Conservation (phyloP, 2,888 invertebrate species). For the Amblyjoppa fuscipennis region DNA sequence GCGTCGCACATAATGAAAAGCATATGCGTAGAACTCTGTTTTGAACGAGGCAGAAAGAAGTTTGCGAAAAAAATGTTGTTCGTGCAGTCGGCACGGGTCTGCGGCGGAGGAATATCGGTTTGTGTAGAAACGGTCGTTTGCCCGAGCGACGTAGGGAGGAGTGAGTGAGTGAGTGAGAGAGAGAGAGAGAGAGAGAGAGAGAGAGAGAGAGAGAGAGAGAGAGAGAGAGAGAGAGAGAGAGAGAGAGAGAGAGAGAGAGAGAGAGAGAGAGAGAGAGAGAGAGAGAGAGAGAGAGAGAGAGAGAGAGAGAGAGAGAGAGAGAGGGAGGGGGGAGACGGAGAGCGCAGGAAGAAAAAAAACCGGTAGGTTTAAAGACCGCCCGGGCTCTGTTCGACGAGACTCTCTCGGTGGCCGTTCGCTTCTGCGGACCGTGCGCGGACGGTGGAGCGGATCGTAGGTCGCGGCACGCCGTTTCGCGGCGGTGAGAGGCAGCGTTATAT, state of each 20-base stretch:
- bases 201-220: constrained; percentile 14
- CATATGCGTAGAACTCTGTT: neutral
- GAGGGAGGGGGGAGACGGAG: constrained; percentile 23
- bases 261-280: constrained; percentile 16
- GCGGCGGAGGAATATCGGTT: constrained; percentile 4
- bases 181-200: constrained; percentile 17
- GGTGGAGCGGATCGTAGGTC: constrained; percentile 64
- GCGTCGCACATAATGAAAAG: neutral
- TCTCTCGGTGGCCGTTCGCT: constrained; percentile 43
- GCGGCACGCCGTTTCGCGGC: constrained; percentile 60
- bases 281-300: neutral
- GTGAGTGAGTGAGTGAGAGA: constrained; percentile 2
- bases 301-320: constrained; percentile 32
- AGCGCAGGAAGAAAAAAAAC: constrained; percentile 60
- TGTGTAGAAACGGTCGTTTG: constrained; percentile 26
- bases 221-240: constrained; percentile 15
- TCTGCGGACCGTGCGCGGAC: constrained; percentile 55
- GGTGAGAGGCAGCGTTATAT: constrained; percentile 26
- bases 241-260: constrained; percentile 15
- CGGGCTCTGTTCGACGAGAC: constrained; percentile 44
- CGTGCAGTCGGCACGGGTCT: neutral
- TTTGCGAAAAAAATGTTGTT: constrained; percentile 11
- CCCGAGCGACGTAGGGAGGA: neutral
- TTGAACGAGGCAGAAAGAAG: constrained; percentile 31
- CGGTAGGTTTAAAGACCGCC: constrained; percentile 71